Evolutionary conservation across 1,140 invertebrate genomes (phyloP), one percentile per base, ranked within the genome.

Genomic region (Drosophila willistoni): DNA sequence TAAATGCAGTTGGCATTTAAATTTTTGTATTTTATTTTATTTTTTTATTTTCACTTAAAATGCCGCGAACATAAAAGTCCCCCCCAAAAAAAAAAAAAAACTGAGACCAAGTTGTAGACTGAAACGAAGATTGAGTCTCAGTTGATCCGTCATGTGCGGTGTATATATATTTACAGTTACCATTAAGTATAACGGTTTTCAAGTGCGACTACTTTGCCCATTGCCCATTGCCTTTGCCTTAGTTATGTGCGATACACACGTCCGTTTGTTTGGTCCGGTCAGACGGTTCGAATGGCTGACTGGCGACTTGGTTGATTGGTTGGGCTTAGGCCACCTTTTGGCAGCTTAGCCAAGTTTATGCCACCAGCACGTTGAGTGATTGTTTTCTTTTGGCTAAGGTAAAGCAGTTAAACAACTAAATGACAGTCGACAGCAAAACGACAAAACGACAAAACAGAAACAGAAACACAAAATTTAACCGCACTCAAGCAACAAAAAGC

Each of bases 131-230:
- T 44, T 12, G 17, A 51, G 9, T 22, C 12, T 13, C 12, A 39
- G 54, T 56, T 25, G 54, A 59, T 51, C 44, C 56, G 13, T 57
- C 6, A 36, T 36, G 56, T 34, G 17, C 10, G 29, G 2, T 59
- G 14, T 59, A 33, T 36, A 41, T 64, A 41, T 61, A 12, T 76
- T 65, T 63, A 66, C 80, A 55, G 73, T 76, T 70, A 10, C 41
- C 68, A 64, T 44, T 67, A 79, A 76, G 41, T 79, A 68, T 83
- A 83, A 83, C 81, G 75, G 75, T 70, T 69, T 66, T 72, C 54
- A 47, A 78, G 76, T 73, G 65, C 73, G 64, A 39, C 66, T 64
- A 42, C 65, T 61, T 64, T 54, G 41, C 22, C 61, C 41, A 44
- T 9, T 36, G 33, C 47, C 33, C 33, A 10, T 36, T 36, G 34